Percentiles rank a stretch among this genome's conserved stretches.
These are phyloP conservation scores for Stercorarius parasiticus DNA, from an alignment of 2,113 vertebrate genomes.

Conservation along the genomic window DNA sequence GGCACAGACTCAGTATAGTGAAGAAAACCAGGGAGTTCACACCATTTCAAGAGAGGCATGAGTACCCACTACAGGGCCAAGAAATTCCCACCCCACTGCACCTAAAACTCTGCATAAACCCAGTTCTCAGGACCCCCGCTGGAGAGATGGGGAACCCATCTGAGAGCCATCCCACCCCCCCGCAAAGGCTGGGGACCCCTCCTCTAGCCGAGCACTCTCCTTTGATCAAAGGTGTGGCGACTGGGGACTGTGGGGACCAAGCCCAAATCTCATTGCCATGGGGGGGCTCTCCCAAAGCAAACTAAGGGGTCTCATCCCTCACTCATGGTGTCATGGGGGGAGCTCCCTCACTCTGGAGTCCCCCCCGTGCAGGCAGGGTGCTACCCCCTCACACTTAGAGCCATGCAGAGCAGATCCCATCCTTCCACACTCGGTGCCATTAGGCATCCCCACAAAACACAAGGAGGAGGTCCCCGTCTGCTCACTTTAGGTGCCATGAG, in stretches of 20 bases:
- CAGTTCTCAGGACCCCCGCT: fast-evolving
- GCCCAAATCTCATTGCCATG: fast-evolving
- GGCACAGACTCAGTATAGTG: fast-evolving
- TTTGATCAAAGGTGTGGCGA: neutral
- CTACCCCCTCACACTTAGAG: neutral
- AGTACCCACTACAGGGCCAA: neutral
- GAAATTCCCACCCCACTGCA: too few species aligned
- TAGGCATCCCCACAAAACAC: neutral
- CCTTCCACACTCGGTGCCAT: neutral
- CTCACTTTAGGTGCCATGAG: neutral
- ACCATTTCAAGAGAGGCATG: too few species aligned
- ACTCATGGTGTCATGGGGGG: fast-evolving
- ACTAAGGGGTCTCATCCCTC: fast-evolving
- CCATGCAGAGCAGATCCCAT: fast-evolving
- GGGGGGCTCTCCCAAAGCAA: neutral
- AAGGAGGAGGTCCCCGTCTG: neutral
- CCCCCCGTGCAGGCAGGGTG: fast-evolving
- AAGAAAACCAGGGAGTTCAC: neutral
- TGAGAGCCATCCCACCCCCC: too few species aligned
- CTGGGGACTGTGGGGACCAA: neutral
- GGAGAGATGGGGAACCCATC: neutral
- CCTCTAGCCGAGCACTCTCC: too few species aligned
- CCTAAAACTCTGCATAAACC: too few species aligned
- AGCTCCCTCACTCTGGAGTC: fast-evolving
- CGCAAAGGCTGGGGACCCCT: neutral